Base-by-base conservation (phyloP, 2,797 vertebrate genomes). In the Phyllotis vaccarum region DNA sequence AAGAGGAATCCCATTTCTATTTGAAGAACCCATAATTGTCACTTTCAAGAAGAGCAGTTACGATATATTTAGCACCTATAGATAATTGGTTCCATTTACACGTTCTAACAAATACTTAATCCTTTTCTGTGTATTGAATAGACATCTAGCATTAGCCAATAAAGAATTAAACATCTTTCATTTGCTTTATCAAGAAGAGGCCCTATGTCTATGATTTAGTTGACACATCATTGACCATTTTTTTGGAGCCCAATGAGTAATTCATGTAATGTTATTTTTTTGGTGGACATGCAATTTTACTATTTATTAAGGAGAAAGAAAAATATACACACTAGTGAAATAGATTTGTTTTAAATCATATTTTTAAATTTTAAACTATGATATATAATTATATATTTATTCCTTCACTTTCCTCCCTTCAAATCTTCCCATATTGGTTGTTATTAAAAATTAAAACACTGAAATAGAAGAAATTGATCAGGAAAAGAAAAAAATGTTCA, bases 131-230 rank as follows among this genome's bases (percentile, higher is more conserved):
- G 64, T 54, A 66, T 79, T 66, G 37, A 86, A 93, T 92, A 93
- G 81, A 43, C 79, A 97, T 92, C 79, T 91, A 91, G 46, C 34
- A 60, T 86, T 89, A 89, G 62, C 74, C 96, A 94, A n/a, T 46
- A 22, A 64, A 40, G 29, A 91, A 95, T 68, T 94, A 90, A 93
- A 93, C 17, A 85, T 89, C 60, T 92, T 94, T 14, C 40, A 8
- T 86, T 97, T 89, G 2, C 21, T 93, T 94, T 78, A 96, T 37
- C 86, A 75, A 43, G 75, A 96, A 75, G 83, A 96, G 80, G 17
- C 2, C 31, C 14, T 86, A 11, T 88, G 43, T 62, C 72, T 56
- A 22, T 86, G 37, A 88, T 58, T 31, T 27, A 52, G 24, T 96
- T 88, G 81, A 82, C 82, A 13, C 3, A 91, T 74, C 37, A 31